Percentiles rank a stretch among this genome's conserved stretches.
Evolutionary conservation across 2,113 vertebrate species (phyloP).

Genomic region (Clarias batrachus): DNA sequence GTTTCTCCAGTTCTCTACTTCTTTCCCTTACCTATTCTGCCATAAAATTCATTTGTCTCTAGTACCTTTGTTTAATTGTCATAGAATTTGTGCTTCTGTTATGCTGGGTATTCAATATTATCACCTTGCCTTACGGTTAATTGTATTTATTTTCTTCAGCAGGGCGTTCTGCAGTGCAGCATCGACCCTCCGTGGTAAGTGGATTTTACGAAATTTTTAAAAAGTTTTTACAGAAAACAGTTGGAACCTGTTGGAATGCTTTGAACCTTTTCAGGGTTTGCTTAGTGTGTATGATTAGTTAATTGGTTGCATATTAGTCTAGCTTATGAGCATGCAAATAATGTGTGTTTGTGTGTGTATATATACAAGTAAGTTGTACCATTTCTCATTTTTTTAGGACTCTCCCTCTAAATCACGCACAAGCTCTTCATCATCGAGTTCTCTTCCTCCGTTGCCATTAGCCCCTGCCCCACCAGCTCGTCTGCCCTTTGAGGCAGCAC

Average conservation of each 20-base stretch:
- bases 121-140: not conserved
- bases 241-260: not conserved
- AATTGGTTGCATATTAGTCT: not conserved
- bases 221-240: not conserved
- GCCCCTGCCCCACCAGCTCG: slow-evolving; percentile 69
- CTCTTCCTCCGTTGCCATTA: slow-evolving; percentile 67
- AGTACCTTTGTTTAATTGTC: not conserved
- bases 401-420: slow-evolving; percentile 61
- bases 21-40: not conserved
- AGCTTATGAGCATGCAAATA: not conserved
- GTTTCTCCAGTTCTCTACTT: not conserved
- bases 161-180: slow-evolving; percentile 29
- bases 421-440: slow-evolving; percentile 41
- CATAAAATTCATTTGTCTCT: not conserved
- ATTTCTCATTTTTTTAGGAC: slow-evolving; percentile 60
- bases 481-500: slow-evolving; percentile 78
- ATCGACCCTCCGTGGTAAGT: slow-evolving; percentile 48
- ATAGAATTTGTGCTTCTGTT: not conserved
- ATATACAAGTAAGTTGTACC: not conserved
- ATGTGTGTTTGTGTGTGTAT: not conserved
- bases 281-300: not conserved
- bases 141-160: slow-evolving; percentile 25
- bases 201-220: not conserved
- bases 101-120: not conserved
- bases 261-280: not conserved